Evolutionary conservation across 1,140 invertebrate species (phyloP).

Genomic region (Drosophila pectinifera): DNA sequence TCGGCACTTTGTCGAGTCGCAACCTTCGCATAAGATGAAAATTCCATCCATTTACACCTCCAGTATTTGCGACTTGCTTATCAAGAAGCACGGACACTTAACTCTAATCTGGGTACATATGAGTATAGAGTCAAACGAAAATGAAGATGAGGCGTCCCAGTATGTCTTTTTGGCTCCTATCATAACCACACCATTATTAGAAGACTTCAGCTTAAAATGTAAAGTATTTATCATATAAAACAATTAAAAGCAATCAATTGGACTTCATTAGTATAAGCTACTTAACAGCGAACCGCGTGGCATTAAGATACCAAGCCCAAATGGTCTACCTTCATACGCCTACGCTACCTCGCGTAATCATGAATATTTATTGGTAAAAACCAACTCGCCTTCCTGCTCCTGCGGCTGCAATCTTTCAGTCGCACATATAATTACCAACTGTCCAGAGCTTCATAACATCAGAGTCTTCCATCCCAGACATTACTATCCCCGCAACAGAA

Average conservation of each 20-base stretch:
- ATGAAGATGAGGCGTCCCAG: not conserved
- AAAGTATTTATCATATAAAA: not conserved
- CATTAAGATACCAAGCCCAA: too few species aligned
- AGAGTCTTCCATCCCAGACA: too few species aligned
- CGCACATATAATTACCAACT: too few species aligned
- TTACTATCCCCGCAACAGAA: too few species aligned
- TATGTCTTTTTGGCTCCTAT: too few species aligned
- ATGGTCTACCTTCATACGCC: too few species aligned
- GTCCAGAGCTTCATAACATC: too few species aligned
- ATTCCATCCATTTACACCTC: not conserved
- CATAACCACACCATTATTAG: too few species aligned
- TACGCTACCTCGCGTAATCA: not conserved
- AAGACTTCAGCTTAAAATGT: too few species aligned
- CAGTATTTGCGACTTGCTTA: too few species aligned
- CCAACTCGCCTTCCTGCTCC: not conserved
- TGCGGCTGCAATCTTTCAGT: not conserved
- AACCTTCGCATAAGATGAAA: not conserved
- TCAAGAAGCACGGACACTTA: too few species aligned
- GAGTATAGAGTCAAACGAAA: not conserved
- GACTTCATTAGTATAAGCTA: slow-evolving; percentile 4
- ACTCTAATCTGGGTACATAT: not conserved
- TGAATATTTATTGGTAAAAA: not conserved
- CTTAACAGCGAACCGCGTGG: not conserved
- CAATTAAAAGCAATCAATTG: not conserved
- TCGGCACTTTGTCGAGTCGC: not conserved